A percentile compares a stretch with the other conserved stretches of the same genome.
Conservation (phyloP, 2,888 invertebrate species). For the Lumbricus terrestris region DNA sequence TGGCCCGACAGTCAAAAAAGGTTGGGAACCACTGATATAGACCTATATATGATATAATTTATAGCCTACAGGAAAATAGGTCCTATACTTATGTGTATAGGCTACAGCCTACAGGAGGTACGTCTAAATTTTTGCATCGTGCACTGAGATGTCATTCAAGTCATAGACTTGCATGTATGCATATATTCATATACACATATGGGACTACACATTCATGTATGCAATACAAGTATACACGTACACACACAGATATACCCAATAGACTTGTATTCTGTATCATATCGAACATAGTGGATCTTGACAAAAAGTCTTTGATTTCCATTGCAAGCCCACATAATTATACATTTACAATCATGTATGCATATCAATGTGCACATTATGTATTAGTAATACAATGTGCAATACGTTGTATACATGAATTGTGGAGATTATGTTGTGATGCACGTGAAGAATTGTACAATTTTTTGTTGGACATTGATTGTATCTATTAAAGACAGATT, state of each 20-base stretch:
- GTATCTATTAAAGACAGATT: background rate
- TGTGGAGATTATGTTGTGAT: background rate
- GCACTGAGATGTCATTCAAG: background rate
- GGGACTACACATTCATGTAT: constrained; percentile 22
- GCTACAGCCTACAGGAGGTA: background rate
- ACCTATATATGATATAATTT: too few relatives aligned
- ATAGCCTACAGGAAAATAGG: too few relatives aligned
- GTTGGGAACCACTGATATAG: too few relatives aligned
- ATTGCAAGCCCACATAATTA: too few relatives aligned
- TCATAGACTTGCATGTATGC: background rate
- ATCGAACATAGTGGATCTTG: too few relatives aligned
- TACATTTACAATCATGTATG: too few relatives aligned
- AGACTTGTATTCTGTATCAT: background rate
- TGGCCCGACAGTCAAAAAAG: too few relatives aligned
- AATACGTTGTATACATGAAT: background rate
- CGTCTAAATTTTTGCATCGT: background rate
- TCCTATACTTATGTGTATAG: too few relatives aligned
- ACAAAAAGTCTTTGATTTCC: too few relatives aligned
- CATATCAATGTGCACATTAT: too few relatives aligned
- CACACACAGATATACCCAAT: constrained; percentile 27
- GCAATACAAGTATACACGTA: constrained; percentile 25
- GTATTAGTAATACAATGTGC: background rate
- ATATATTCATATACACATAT: constrained; percentile 23
- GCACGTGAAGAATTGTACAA: background rate
- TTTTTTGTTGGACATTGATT: background rate